phyloP scores from a whole-genome alignment of 2,888 invertebrate species.

The Ferdinandea cuprea region DNA sequence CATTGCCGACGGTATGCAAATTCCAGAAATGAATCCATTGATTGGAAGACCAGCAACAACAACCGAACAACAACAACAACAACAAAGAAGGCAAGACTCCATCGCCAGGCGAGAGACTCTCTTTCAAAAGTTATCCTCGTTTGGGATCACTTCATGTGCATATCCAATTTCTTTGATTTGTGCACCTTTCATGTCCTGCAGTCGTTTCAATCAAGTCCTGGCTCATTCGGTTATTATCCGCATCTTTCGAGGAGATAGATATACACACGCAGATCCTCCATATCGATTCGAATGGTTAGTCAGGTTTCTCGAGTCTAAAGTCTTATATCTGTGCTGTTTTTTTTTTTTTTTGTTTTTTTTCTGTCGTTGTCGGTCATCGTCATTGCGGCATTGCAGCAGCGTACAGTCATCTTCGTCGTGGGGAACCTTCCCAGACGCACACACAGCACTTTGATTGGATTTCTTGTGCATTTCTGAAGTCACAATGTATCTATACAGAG shows the following conservation, averaged over 20 bases:
- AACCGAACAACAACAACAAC: constrained; percentile 1
- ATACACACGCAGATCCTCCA: constrained; percentile 64
- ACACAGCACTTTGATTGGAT: constrained; percentile 70
- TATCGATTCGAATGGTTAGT: constrained; percentile 45
- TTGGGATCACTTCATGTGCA: constrained; percentile 74
- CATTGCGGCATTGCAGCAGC: constrained; percentile 40
- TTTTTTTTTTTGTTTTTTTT: constrained; percentile 28
- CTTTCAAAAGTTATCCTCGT: constrained; percentile 54
- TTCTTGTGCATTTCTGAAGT: constrained; percentile 12
- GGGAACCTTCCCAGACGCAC: constrained; percentile 52
- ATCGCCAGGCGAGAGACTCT: constrained; percentile 6
- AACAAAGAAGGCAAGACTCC: background rate
- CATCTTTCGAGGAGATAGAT: constrained; percentile 57
- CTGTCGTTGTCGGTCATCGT: constrained; percentile 73
- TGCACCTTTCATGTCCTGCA: constrained; percentile 76
- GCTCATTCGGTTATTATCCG: constrained; percentile 71
- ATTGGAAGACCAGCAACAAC: constrained; percentile 40
- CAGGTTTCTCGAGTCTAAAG: constrained; percentile 52
- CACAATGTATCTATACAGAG: background rate
- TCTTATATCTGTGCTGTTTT: constrained; percentile 17
- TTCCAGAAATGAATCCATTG: constrained; percentile 69
- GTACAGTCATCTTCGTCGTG: constrained; percentile 39
- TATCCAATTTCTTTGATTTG: constrained; percentile 77
- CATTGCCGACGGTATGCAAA: constrained; percentile 70
- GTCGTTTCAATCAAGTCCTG: constrained; percentile 76